A percentile compares a stretch with the other conserved stretches of the same genome.
Conservation (phyloP, 1,140 invertebrate genomes). For the Macrotrachela quadricornifera region DNA sequence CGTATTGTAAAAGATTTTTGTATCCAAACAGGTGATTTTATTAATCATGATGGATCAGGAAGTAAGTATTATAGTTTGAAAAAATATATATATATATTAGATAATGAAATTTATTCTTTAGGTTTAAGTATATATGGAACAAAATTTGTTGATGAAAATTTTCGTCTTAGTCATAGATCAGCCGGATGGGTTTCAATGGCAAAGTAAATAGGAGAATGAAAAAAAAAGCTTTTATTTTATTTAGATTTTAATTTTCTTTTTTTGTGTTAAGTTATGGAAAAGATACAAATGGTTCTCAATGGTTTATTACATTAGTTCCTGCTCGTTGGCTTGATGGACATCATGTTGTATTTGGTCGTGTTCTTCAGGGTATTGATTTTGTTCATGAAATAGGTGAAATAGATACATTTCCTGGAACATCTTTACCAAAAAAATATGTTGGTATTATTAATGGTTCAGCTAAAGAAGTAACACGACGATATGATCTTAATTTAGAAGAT, state of each 20-base stretch:
- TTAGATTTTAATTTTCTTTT: too few relatives aligned
- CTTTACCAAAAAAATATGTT: constrained; percentile 3
- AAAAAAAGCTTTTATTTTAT: too few relatives aligned
- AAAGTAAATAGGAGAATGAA: constrained; percentile 7
- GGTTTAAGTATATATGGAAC: constrained; percentile 74
- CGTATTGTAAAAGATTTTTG: constrained; percentile 78
- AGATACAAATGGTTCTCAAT: constrained; percentile 26
- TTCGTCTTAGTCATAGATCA: constrained; percentile 15
- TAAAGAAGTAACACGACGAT: too few relatives aligned
- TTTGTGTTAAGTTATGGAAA: constrained; percentile 20
- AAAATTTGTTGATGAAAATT: constrained; percentile 39
- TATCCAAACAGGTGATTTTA: constrained; percentile 14
- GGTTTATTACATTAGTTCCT: constrained; percentile 28
- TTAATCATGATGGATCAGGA: constrained; percentile 3
- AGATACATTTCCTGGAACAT: constrained; percentile 4
- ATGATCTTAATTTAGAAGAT: too few relatives aligned
- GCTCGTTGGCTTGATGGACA: constrained; percentile 86
- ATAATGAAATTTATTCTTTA: constrained; percentile 29
- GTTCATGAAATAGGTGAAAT: not conserved
- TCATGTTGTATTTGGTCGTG: constrained; percentile 81
- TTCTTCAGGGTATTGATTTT: constrained; percentile 49
- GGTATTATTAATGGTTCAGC: not conserved
- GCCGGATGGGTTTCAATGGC: constrained; percentile 21
- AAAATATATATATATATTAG: not conserved
- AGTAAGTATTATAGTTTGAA: too few relatives aligned